Evolutionary conservation across 1,140 invertebrate species (phyloP).

Genomic region (Gonioctena quinquepunctata): DNA sequence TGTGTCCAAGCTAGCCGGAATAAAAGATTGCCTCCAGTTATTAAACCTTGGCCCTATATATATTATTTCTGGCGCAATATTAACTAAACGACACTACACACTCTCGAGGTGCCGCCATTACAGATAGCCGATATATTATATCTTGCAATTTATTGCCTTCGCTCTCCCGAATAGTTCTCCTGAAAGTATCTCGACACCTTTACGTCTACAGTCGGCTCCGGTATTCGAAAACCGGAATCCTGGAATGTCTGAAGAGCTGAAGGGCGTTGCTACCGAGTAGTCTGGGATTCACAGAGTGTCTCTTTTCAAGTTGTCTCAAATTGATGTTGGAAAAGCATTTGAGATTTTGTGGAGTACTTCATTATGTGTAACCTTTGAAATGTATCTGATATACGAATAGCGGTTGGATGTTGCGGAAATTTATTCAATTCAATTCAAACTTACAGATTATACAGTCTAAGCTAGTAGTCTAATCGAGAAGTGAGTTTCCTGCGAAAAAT

Average conservation of each 20-base stretch:
- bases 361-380: too few species aligned
- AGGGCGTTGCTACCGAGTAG: background rate
- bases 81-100: conserved; percentile 2
- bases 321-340: too few species aligned
- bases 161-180: background rate
- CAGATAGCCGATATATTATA: conserved; percentile 12
- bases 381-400: too few species aligned
- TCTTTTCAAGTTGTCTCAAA: too few species aligned
- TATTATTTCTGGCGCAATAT: conserved; percentile 2
- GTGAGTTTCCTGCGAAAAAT: too few species aligned
- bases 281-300: background rate
- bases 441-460: too few species aligned
- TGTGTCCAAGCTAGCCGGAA: too few species aligned
- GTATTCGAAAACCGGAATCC: background rate
- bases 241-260: background rate
- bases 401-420: too few species aligned
- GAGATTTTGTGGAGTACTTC: too few species aligned
- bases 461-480: too few species aligned
- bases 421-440: too few species aligned
- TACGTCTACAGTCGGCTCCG: background rate
- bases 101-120: conserved; percentile 10
- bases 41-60: conserved; percentile 2
- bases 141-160: conserved; percentile 1
- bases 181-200: background rate
- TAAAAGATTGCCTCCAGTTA: conserved; percentile 1